Base-by-base conservation (phyloP, 2,888 invertebrate genomes). In the Agrochola lota region DNA sequence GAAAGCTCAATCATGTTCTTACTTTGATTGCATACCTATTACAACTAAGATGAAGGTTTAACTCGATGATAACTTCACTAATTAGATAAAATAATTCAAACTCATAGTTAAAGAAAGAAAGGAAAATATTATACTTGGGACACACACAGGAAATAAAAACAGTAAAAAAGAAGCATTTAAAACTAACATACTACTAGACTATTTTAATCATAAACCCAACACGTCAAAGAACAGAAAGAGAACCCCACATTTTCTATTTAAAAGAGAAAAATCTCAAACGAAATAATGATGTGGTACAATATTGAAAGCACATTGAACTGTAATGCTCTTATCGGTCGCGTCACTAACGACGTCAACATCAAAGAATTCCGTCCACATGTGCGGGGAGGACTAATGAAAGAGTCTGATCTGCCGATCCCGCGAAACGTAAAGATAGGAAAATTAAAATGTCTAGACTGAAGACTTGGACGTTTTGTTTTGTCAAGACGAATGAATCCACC, bases 381-480 rank as follows among this genome's bases (percentile, higher is more conserved):
- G 93, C 91, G 86, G 89, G 73, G 81, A 81, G 81, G 88, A 91
- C 93, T 95, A 95, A 95, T 96, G 95, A 96, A 95, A 94, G 95
- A 93, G 90, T 92, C 93, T 90, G 94, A 95, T 95, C 94, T 91
- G 93, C 91, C 94, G 94, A 95, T 93, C 92, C 90, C 92, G 90
- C 90, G 90, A 92, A 93, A 93, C 92, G 91, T 90, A 92, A 91
- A 93, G 95, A 96, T 95, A 95, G 95, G 95, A 96, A 96, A 96
- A 96, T 96, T 96, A 96, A 96, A 96, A 96, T 93, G 96, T 96
- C 96, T 96, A 96, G 96, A 96, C 96, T 91, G 90, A 69, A 88
- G 90, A 90, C 92, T 89, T 92, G 87, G 91, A 80, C 83, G 81
- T 95, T 95, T 94, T 94, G 94, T 95, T 95, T 93, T 91, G 89